Evolutionary conservation across 1,140 invertebrate genomes (phyloP).

Genomic region (Asobara japonica): DNA sequence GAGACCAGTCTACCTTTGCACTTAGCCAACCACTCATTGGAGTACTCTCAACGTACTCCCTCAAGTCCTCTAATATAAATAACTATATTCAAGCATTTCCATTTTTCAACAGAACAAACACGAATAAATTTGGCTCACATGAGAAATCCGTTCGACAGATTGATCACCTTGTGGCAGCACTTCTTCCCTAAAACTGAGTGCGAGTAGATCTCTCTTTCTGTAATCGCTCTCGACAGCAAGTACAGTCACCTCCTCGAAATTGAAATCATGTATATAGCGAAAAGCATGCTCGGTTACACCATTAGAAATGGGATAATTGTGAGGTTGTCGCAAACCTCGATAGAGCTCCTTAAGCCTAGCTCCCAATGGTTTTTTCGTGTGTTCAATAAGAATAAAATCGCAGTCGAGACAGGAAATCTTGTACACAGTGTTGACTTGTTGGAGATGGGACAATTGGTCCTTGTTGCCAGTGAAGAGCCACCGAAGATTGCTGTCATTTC

Average conservation of each 20-base stretch:
- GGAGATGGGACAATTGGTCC: neutral
- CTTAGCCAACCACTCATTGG: too few species aligned
- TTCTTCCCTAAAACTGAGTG: neutral
- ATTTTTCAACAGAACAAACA: neutral
- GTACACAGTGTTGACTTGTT: conserved; percentile 7
- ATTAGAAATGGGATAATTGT: neutral
- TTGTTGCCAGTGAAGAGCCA: conserved; percentile 23
- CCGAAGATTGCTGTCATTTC: conserved; percentile 12
- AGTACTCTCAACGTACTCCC: too few species aligned
- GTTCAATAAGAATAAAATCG: conserved; percentile 21
- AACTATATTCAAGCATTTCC: neutral
- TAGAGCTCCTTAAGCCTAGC: neutral
- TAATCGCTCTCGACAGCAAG: neutral
- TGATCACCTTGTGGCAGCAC: neutral
- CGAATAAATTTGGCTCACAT: neutral
- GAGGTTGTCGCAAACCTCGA: neutral
- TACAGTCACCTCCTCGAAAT: conserved; percentile 12
- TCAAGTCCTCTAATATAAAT: neutral
- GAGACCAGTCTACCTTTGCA: too few species aligned
- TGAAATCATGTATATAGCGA: conserved; percentile 8
- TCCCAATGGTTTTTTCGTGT: conserved; percentile 8
- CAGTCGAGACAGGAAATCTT: conserved; percentile 18
- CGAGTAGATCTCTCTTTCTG: neutral
- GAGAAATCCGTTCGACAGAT: neutral
- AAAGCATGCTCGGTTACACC: conserved; percentile 12